phyloP scores from a whole-genome alignment of 2,113 vertebrate species.

The Tachycineta bicolor region DNA sequence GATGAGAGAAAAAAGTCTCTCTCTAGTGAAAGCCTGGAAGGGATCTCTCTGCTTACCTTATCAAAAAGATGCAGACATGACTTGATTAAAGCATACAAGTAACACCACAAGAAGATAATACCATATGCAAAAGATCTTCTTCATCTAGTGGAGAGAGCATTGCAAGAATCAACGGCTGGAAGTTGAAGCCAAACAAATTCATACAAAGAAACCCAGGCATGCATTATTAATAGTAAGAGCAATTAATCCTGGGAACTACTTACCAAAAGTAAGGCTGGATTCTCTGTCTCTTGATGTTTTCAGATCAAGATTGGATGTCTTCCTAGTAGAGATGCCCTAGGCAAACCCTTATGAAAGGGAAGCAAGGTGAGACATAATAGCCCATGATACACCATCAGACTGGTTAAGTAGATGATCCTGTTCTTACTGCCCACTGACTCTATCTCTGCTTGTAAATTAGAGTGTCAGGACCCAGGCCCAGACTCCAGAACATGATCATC shows the following conservation, averaged over 20 bases:
- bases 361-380: constrained; percentile 43
- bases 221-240: constrained; percentile 60
- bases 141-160: constrained; percentile 38
- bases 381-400: background rate
- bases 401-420: constrained; percentile 7
- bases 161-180: constrained; percentile 41
- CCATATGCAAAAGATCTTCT: constrained; percentile 41
- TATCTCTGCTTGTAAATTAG: background rate
- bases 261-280: constrained; percentile 47
- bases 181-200: constrained; percentile 48
- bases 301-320: constrained; percentile 54
- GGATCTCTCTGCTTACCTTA: constrained; percentile 33
- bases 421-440: background rate
- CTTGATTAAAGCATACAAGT: constrained; percentile 36
- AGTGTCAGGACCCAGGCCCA: background rate
- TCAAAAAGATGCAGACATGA: constrained; percentile 46
- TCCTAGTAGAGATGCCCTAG: constrained; percentile 59
- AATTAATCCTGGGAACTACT: constrained; percentile 66
- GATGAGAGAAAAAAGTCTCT: constrained; percentile 45
- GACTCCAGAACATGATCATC: background rate
- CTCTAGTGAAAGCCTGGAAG: constrained; percentile 42
- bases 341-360: constrained; percentile 40
- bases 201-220: constrained; percentile 52
- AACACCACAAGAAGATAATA: constrained; percentile 43
- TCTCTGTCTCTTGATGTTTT: constrained; percentile 59